phyloP scores from a whole-genome alignment of 2,797 vertebrate species.

The Eulemur albifrons region DNA sequence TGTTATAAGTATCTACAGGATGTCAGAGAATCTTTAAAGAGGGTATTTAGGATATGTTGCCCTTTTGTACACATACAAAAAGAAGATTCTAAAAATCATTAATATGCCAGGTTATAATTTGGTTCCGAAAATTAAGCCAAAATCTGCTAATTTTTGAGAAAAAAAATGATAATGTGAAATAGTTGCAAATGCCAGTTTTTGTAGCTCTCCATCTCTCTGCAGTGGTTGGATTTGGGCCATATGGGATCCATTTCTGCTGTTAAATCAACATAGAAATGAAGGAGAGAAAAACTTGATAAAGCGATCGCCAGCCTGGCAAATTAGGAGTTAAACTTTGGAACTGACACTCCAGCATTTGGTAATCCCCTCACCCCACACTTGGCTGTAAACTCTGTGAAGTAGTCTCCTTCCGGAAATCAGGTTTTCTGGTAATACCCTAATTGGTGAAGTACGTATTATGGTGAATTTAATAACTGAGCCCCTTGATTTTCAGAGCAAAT shows the following conservation, averaged over 20 bases:
- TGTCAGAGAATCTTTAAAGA: neutral
- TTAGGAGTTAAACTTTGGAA: constrained; percentile 15
- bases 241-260: neutral
- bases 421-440: constrained; percentile 52
- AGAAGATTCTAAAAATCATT: neutral
- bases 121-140: neutral
- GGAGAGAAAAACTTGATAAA: neutral
- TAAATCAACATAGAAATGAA: neutral
- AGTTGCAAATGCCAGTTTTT: neutral
- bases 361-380: neutral
- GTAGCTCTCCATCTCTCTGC: neutral
- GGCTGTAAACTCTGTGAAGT: constrained; percentile 36
- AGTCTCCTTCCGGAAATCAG: constrained; percentile 36
- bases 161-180: neutral
- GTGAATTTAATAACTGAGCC: constrained; percentile 42
- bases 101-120: neutral
- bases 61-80: neutral
- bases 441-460: constrained; percentile 40
- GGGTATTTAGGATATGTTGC: neutral
- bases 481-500: constrained; percentile 60
- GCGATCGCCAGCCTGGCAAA: neutral
- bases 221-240: neutral
- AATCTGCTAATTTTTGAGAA: neutral
- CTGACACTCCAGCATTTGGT: neutral
- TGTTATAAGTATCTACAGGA: neutral